Percentiles rank a stretch among this genome's conserved stretches.
Conservation (phyloP, 2,888 invertebrate species). For the Lithophane semibrunnea region DNA sequence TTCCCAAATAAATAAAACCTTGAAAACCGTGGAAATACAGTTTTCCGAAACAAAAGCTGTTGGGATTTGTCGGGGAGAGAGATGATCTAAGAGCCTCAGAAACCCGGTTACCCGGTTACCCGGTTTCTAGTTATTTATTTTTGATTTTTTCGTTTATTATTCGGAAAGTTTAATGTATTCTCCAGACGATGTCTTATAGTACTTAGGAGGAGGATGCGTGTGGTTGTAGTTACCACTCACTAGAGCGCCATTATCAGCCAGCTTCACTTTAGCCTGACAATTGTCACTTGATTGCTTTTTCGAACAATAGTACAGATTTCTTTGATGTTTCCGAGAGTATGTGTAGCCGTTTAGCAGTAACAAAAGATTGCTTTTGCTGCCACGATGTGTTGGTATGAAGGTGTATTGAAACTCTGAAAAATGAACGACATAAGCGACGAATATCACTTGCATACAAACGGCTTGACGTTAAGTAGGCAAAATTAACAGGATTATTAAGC, state of each 20-base stretch:
- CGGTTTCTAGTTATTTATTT: no score
- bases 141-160: neutral
- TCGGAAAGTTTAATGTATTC: neutral
- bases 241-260: neutral
- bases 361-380: constrained; percentile 43
- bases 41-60: neutral
- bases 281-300: constrained; percentile 28
- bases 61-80: neutral
- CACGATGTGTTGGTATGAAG: constrained; percentile 39
- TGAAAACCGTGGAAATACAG: neutral
- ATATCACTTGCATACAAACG: neutral
- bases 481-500: neutral
- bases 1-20: no score
- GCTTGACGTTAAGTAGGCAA: neutral
- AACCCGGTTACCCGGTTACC: neutral
- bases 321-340: constrained; percentile 52
- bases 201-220: constrained; percentile 8
- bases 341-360: constrained; percentile 61
- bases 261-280: constrained; percentile 28
- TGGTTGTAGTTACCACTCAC: neutral
- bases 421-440: neutral
- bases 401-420: constrained; percentile 30
- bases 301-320: constrained; percentile 33
- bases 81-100: neutral
- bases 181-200: neutral